phyloP scores from a whole-genome alignment of 2,113 vertebrate species.

The Mesoclemmys tuberculata region DNA sequence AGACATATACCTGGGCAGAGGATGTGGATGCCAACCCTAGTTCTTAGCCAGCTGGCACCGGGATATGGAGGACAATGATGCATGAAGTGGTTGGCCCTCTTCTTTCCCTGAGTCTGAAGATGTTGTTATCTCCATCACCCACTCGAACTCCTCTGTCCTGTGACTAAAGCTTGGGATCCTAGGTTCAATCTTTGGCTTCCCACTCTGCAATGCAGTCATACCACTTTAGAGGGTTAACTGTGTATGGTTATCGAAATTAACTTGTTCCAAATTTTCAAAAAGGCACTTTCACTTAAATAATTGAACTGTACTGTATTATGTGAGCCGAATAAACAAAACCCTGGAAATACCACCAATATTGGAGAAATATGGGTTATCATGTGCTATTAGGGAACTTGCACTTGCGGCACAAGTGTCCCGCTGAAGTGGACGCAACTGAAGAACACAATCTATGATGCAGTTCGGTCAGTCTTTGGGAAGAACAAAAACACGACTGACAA shows the following conservation, averaged over 20 bases:
- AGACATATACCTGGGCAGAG: conserved; percentile 45
- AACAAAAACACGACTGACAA: no score
- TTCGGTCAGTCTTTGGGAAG: no score
- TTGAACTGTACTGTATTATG: not conserved
- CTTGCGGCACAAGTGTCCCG: no score
- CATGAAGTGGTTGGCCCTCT: conserved; percentile 22
- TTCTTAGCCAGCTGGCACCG: conserved; percentile 36
- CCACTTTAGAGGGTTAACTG: not conserved
- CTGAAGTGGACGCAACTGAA: no score
- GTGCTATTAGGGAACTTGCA: not conserved
- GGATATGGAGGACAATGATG: not conserved
- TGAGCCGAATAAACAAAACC: not conserved
- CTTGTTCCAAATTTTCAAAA: not conserved
- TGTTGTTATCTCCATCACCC: not conserved
- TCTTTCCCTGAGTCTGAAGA: conserved; percentile 16
- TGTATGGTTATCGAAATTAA: not conserved
- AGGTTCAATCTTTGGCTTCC: not conserved
- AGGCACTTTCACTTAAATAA: conserved; percentile 14
- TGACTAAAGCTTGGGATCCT: not conserved
- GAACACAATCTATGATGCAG: no score
- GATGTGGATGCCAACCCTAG: not conserved
- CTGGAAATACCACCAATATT: not conserved
- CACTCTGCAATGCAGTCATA: not conserved
- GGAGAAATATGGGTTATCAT: not conserved
- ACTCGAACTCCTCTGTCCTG: not conserved